These are phyloP conservation scores for Oegoconia quadripuncta DNA, from an alignment of 2,888 invertebrate species.

Conservation along the genomic window DNA sequence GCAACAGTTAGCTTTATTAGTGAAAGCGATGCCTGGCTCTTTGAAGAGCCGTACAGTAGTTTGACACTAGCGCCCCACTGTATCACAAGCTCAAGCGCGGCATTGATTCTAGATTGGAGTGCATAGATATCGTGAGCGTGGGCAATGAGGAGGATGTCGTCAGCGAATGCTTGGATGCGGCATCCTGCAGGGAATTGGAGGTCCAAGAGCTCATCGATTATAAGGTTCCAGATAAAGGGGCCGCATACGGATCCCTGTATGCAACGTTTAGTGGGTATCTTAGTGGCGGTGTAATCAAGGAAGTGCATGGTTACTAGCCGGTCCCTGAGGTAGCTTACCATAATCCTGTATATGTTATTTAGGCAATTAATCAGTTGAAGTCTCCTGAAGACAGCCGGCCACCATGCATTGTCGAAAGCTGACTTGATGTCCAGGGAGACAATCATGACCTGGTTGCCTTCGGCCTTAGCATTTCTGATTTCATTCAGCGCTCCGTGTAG, in stretches of 20 bases:
- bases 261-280: slow-evolving; percentile 22
- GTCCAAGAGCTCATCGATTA: slow-evolving; percentile 22
- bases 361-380: slow-evolving; percentile 15
- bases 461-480: not conserved
- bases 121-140: not conserved
- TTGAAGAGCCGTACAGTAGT: slow-evolving; percentile 9
- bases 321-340: slow-evolving; percentile 16
- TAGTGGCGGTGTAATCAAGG: slow-evolving; percentile 8
- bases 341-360: slow-evolving; percentile 8
- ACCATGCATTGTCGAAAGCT: slow-evolving; percentile 10
- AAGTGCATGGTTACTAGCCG: slow-evolving; percentile 13
- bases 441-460: not conserved
- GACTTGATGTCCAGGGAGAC: slow-evolving; percentile 15
- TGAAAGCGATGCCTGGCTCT: slow-evolving; percentile 10
- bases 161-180: slow-evolving; percentile 19
- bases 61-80: slow-evolving; percentile 13
- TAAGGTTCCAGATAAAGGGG: slow-evolving; percentile 29
- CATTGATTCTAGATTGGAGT: slow-evolving; percentile 1
- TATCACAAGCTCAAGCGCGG: not conserved
- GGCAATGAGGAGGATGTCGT: slow-evolving; percentile 19
- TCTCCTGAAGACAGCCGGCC: slow-evolving; percentile 9
- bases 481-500: not conserved
- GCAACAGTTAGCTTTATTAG: not conserved
- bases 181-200: slow-evolving; percentile 10
- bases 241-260: slow-evolving; percentile 30